Percentiles rank a stretch among this genome's conserved stretches.
Conservation (phyloP, 2,888 invertebrate species). For the Incurvaria masculella region DNA sequence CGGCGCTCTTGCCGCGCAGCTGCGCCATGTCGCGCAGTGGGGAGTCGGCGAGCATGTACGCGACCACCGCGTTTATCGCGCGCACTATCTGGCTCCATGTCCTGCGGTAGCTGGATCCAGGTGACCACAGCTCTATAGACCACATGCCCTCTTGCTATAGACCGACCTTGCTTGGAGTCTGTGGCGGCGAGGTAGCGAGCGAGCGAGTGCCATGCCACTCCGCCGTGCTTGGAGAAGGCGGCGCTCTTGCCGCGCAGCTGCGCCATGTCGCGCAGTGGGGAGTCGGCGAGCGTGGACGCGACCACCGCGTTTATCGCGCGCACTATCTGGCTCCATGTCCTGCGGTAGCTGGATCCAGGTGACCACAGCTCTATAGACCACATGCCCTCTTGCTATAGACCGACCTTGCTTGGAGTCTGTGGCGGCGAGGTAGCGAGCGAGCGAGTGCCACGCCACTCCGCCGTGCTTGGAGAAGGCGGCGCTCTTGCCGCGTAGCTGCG, state of each 20-base stretch:
- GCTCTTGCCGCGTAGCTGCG: slow-evolving; percentile 65
- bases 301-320: slow-evolving; percentile 61
- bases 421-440: too few species aligned
- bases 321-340: slow-evolving; percentile 53
- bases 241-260: slow-evolving; percentile 70
- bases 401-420: too few species aligned
- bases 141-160: too few species aligned
- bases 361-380: too few species aligned
- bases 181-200: too few species aligned
- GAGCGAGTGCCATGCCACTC: slow-evolving; percentile 65
- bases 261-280: slow-evolving; percentile 53
- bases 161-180: too few species aligned
- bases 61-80: slow-evolving; percentile 62
- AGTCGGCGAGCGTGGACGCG: slow-evolving; percentile 62
- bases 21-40: slow-evolving; percentile 58
- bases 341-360: too few species aligned
- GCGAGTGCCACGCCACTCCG: slow-evolving; percentile 66
- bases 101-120: too few species aligned
- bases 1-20: slow-evolving; percentile 68
- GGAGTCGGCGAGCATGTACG: slow-evolving; percentile 62
- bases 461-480: slow-evolving; percentile 82
- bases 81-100: slow-evolving; percentile 54
- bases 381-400: too few species aligned
- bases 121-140: too few species aligned
- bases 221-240: slow-evolving; percentile 78